Evolutionary conservation across 2,113 vertebrate genomes (phyloP).

Genomic region (Cyrtonyx montezumae): DNA sequence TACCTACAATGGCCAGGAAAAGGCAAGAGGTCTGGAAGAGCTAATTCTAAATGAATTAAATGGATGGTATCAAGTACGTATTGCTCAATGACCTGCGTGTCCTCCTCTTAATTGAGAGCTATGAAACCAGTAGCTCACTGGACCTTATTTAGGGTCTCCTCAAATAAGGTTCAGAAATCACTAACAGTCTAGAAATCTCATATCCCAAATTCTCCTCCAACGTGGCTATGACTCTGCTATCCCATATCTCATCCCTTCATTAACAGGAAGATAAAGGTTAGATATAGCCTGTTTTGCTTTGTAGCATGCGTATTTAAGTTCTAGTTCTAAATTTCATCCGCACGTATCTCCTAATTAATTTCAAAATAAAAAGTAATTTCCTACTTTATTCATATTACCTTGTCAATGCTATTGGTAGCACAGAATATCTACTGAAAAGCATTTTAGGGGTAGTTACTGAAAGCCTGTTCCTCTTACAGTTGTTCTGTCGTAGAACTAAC

Average conservation of each 20-base stretch:
- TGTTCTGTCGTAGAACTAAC: neutral
- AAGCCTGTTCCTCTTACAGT: neutral
- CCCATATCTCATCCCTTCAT: neutral
- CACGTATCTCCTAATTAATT: neutral
- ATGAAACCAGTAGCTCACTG: neutral
- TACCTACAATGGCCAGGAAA: neutral
- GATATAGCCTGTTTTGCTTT: accelerated
- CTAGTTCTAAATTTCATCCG: neutral
- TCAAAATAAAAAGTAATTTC: neutral
- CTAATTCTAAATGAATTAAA: neutral
- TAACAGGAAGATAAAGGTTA: neutral
- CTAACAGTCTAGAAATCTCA: neutral
- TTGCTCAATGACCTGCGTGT: accelerated
- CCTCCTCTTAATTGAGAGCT: too few relatives aligned
- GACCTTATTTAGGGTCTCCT: neutral
- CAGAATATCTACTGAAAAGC: neutral
- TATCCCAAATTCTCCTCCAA: accelerated
- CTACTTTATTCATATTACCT: neutral
- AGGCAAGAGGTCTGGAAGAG: neutral
- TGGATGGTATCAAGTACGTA: neutral
- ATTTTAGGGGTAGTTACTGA: neutral
- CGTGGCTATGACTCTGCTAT: neutral
- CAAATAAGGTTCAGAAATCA: neutral
- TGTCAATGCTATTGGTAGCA: neutral
- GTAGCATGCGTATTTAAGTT: neutral